These are phyloP conservation scores for Zaprionus camerounensis DNA, from an alignment of 1,140 invertebrate species.

Conservation along the genomic window DNA sequence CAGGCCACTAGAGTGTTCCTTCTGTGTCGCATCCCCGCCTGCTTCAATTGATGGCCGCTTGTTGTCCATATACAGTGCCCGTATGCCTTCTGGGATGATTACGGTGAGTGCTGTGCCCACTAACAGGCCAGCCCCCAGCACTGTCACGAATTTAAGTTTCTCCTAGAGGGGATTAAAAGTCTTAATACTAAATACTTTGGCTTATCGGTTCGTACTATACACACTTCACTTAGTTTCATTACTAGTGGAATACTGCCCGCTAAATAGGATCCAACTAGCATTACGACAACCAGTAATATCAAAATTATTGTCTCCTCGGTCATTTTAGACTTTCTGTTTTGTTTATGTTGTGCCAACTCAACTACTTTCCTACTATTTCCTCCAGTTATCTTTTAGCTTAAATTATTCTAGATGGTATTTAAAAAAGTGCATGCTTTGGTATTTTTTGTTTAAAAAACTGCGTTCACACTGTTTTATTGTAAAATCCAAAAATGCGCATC, in stretches of 20 bases:
- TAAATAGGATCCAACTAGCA: conserved; percentile 97
- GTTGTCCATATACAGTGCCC: conserved; percentile 88
- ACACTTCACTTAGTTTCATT: conserved; percentile 96
- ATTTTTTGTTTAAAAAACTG: neutral
- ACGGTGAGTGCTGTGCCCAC: conserved; percentile 98
- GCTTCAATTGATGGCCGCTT: conserved; percentile 25
- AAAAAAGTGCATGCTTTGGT: neutral
- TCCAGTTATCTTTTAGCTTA: neutral
- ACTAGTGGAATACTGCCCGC: conserved; percentile 97
- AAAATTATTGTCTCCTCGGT: conserved; percentile 91
- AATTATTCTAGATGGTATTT: neutral
- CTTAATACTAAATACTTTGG: neutral
- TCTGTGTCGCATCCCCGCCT: neutral
- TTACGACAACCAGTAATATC: conserved; percentile 92
- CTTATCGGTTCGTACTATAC: neutral
- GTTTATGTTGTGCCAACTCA: conserved; percentile 62
- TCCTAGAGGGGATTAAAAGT: conserved; percentile 87
- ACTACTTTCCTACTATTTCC: conserved; percentile 22
- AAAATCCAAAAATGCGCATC: neutral
- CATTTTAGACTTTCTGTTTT: conserved; percentile 39
- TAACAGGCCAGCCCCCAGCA: conserved; percentile 98
- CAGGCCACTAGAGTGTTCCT: neutral
- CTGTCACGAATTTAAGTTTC: conserved; percentile 96
- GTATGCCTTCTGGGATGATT: conserved; percentile 99
- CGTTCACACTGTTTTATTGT: neutral